Conservation (phyloP, 2,113 vertebrate species). For the Sinocyclocheilus anshuiensis region DNA sequence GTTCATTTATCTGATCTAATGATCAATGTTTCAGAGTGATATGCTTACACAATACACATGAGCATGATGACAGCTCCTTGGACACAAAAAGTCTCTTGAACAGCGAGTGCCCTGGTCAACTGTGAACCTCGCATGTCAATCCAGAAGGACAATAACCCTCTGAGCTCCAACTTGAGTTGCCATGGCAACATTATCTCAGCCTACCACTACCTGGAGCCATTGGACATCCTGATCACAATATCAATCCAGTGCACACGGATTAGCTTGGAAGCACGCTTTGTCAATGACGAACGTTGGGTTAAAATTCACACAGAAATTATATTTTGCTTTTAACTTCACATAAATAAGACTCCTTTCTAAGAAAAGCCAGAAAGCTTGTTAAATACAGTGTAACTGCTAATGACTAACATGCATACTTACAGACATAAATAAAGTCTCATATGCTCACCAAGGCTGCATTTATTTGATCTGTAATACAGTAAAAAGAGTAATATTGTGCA, state of each 20-base stretch:
- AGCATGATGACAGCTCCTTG: not conserved
- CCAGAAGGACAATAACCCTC: constrained; percentile 52
- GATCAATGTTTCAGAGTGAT: constrained; percentile 9
- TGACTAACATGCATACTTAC: not conserved
- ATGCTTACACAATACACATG: not conserved
- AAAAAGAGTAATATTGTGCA: too few species aligned
- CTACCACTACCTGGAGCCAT: constrained; percentile 78
- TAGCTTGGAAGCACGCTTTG: constrained; percentile 65
- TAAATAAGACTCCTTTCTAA: not conserved
- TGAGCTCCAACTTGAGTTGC: constrained; percentile 71
- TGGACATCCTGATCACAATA: constrained; percentile 79
- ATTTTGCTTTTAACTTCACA: not conserved
- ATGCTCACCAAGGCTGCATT: not conserved
- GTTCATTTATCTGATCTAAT: constrained; percentile 37
- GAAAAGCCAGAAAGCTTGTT: not conserved
- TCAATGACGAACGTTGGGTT: constrained; percentile 17
- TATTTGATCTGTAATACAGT: not conserved
- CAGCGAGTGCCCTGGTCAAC: constrained; percentile 54
- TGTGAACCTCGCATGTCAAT: constrained; percentile 18
- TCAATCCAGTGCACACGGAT: constrained; percentile 72
- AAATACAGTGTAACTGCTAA: not conserved
- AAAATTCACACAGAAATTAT: constrained; percentile 7
- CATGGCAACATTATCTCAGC: constrained; percentile 77
- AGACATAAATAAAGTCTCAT: not conserved
- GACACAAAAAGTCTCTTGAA: constrained; percentile 7